These are phyloP conservation scores for Labia minor DNA, from an alignment of 2,888 invertebrate species.

Conservation along the genomic window DNA sequence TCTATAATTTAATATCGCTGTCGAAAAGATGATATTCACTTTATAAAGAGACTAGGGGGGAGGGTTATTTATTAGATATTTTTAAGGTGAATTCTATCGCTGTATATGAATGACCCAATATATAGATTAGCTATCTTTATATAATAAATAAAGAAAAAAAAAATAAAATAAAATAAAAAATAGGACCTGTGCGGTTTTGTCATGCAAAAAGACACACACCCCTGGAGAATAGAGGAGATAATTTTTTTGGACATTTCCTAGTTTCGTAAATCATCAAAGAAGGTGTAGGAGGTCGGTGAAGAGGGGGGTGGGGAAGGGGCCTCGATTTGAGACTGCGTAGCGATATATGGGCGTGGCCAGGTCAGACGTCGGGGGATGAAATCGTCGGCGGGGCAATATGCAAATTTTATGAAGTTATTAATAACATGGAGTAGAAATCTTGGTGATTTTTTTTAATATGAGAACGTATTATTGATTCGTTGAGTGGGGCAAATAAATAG, in stretches of 20 bases:
- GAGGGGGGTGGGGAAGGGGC: background rate
- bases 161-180: background rate
- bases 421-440: conserved; percentile 8
- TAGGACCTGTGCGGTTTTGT: conserved; percentile 13
- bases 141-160: background rate
- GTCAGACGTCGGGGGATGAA: background rate
- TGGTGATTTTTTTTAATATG: background rate
- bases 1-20: background rate
- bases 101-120: conserved; percentile 1
- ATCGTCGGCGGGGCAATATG: background rate
- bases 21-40: conserved; percentile 13
- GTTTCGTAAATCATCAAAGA: conserved; percentile 13
- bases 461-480: background rate
- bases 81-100: conserved; percentile 9
- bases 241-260: conserved; percentile 13
- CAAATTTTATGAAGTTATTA: conserved; percentile 13
- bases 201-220: background rate
- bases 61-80: background rate
- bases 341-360: conserved; percentile 13
- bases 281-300: background rate
- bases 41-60: background rate
- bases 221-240: conserved; percentile 7
- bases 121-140: background rate
- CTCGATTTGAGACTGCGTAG: conserved; percentile 5
- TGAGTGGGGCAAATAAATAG: background rate